Percentiles rank a stretch among this genome's conserved stretches.
These are phyloP conservation scores for Corydoras maculifer DNA, from an alignment of 2,113 vertebrate species.

Conservation along the genomic window DNA sequence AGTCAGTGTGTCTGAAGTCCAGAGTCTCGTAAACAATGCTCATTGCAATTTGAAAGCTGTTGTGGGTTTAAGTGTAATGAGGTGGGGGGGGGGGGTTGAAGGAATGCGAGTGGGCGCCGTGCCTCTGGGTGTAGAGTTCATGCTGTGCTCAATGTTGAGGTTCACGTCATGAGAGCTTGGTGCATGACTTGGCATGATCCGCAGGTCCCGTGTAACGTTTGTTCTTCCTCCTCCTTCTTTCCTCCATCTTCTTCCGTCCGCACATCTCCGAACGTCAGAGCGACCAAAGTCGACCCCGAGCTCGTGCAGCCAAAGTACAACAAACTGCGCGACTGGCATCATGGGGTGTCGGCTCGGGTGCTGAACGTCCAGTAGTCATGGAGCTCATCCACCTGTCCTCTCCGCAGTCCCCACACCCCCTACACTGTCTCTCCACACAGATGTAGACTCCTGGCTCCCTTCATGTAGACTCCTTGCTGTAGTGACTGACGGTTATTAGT, in stretches of 20 bases:
- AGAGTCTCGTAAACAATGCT: constrained; percentile 21
- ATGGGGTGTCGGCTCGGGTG: constrained; percentile 85
- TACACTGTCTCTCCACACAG: not conserved
- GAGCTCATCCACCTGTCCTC: constrained; percentile 6
- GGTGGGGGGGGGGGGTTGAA: not conserved
- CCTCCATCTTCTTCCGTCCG: not conserved
- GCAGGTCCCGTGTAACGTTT: too few relatives aligned
- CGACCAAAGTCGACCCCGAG: constrained; percentile 79
- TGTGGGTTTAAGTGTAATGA: not conserved
- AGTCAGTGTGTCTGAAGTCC: constrained; percentile 1
- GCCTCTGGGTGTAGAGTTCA: not conserved
- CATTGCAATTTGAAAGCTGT: not conserved
- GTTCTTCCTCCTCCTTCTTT: too few relatives aligned
- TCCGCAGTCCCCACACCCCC: not conserved
- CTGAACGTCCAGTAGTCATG: constrained; percentile 78
- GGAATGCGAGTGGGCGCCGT: not conserved
- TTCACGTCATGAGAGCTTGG: not conserved
- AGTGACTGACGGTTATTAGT: not conserved
- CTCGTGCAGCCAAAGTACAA: constrained; percentile 86
- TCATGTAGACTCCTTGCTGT: not conserved
- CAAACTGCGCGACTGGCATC: constrained; percentile 96
- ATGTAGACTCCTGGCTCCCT: not conserved
- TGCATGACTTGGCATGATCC: too few relatives aligned
- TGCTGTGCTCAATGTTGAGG: constrained; percentile 7
- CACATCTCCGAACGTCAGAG: constrained; percentile 63